Evolutionary conservation across 2,888 invertebrate species (phyloP), one percentile per base, ranked within the genome.

Genomic region (Eupsilia transversa): DNA sequence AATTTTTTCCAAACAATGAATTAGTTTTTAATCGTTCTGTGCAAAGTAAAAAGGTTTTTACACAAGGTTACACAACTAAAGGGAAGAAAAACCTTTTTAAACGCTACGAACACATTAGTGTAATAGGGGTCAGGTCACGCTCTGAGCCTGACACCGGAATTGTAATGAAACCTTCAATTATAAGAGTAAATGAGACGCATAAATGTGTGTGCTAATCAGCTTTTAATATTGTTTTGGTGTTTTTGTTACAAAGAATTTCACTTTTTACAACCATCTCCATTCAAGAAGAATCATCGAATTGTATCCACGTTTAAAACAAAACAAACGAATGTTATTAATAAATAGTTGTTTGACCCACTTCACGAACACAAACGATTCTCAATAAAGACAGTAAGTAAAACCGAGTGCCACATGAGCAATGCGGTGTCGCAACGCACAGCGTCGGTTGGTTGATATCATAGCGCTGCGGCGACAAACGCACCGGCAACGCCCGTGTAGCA

Each of bases 71-170:
- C 27, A 59, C 54, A 77, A 72, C 70, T 74, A 70, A 84, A 79
- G 9, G 83, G 79, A 69, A 71, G 74, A 66, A 77, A 78, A 78
- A 81, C 79, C 83, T 84, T 89, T 89, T 83, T 72, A 81, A 87
- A 82, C 73, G 82, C 79, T 86, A 90, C 89, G 87, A 91, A 91
- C 87, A 90, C 92, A 92, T 93, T 93, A 92, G 86, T 69, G 84
- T 92, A 93, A 93, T 93, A 89, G 89, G 90, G 89, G 78, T 77
- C 68, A 88, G 90, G 91, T 89, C 87, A 87, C 92, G 84, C 92
- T 92, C 87, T 83, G 89, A 86, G 88, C 90, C 89, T 90, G 92
- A 91, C 90, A 86, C 80, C 83, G 88, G 86, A 89, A 87, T 86
- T 66, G 83, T 83, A 77, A 84, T 84, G 87, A 88, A 89, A 87